Conservation (phyloP, 2,113 vertebrate genomes). For the Acinonyx jubatus region DNA sequence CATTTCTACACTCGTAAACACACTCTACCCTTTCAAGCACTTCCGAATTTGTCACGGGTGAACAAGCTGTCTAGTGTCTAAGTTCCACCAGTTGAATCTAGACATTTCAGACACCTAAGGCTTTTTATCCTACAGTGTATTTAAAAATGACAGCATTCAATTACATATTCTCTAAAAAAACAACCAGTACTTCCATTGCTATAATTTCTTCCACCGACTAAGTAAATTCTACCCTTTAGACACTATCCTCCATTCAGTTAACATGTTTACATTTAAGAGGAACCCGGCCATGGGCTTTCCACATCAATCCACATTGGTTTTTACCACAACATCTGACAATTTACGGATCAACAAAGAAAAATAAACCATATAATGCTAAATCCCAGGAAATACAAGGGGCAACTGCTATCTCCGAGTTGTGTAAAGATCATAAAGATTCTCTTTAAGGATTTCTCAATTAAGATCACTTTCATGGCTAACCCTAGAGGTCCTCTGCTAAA, state of each 20-base stretch:
- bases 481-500: neutral
- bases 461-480: neutral
- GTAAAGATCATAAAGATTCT: neutral
- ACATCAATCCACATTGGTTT: neutral
- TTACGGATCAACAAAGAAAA: neutral
- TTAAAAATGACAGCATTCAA: neutral
- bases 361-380: neutral
- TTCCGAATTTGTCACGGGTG: neutral
- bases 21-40: neutral
- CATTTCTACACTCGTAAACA: neutral
- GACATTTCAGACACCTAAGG: neutral
- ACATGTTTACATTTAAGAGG: neutral
- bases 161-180: neutral
- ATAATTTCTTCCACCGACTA: constrained; percentile 6
- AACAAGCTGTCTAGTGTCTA: constrained; percentile 13
- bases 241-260: neutral
- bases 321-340: neutral
- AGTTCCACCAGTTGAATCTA: constrained; percentile 58
- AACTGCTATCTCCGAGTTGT: neutral
- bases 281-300: neutral
- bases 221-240: neutral
- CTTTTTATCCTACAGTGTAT: neutral
- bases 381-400: neutral
- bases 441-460: neutral
- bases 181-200: neutral